phyloP scores from a whole-genome alignment of 2,888 invertebrate species.

The Lithosia quadra region DNA sequence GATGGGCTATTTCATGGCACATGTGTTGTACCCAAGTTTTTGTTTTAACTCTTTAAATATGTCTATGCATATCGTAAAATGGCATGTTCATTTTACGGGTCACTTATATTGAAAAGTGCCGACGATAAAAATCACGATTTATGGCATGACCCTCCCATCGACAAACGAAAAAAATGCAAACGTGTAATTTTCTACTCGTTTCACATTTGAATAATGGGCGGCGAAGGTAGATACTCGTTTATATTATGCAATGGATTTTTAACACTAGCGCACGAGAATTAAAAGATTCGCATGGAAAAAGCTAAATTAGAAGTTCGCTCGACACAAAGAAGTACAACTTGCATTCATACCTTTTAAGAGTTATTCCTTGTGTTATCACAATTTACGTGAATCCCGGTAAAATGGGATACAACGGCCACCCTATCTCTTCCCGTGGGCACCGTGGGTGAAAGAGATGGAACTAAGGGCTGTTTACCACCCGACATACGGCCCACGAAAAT shows the following conservation, averaged over 20 bases:
- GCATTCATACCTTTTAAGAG: slow-evolving; percentile 42
- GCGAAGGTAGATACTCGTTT: slow-evolving; percentile 24
- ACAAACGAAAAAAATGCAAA: slow-evolving; percentile 43
- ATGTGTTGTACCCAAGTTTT: background rate
- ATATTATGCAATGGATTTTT: slow-evolving; percentile 15
- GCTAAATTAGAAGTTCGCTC: slow-evolving; percentile 42
- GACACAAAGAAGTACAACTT: slow-evolving; percentile 44
- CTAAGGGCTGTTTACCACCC: background rate
- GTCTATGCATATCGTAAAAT: slow-evolving; percentile 41
- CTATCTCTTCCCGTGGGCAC: background rate
- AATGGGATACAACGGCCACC: background rate
- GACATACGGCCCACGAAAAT: background rate
- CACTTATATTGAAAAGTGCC: slow-evolving; percentile 60
- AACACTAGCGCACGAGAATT: slow-evolving; percentile 6
- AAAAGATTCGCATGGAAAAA: background rate
- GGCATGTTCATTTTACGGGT: slow-evolving; percentile 57
- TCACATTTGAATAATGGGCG: slow-evolving; percentile 48
- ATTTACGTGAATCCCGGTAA: background rate
- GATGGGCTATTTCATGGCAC: background rate
- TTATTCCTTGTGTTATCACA: slow-evolving; percentile 47
- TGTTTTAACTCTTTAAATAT: slow-evolving; percentile 29
- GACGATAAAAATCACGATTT: slow-evolving; percentile 60
- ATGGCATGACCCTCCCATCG: slow-evolving; percentile 52
- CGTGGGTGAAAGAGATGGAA: too few relatives aligned
- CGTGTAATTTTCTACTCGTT: slow-evolving; percentile 50